Evolutionary conservation across 2,797 vertebrate genomes (phyloP).

Genomic region (Notoglanidium macrostoma): DNA sequence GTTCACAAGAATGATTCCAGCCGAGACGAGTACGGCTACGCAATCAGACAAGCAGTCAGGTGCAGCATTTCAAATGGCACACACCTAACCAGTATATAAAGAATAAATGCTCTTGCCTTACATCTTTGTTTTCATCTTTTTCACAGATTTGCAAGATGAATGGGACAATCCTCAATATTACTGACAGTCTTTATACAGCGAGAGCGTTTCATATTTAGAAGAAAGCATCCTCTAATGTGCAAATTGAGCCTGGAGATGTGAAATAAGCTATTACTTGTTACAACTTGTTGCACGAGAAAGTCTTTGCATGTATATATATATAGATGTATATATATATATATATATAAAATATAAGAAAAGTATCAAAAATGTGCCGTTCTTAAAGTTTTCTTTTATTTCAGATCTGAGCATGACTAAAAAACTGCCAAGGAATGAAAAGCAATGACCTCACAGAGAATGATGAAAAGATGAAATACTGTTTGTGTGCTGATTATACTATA

Average conservation of each 20-base stretch:
- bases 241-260: not conserved
- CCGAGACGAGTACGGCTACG: conserved; percentile 59
- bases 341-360: conserved; percentile 10
- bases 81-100: too few relatives aligned
- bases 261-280: not conserved
- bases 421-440: not conserved
- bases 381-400: not conserved
- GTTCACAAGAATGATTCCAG: conserved; percentile 58
- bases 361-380: conserved; percentile 21
- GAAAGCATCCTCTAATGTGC: not conserved
- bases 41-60: conserved; percentile 66
- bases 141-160: conserved; percentile 71
- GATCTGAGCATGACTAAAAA: not conserved
- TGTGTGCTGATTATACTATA: not conserved
- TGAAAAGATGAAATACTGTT: conserved; percentile 30
- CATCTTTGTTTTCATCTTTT: not conserved
- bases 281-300: not conserved
- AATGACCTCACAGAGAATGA: conserved; percentile 26
- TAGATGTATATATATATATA: not conserved
- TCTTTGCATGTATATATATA: not conserved
- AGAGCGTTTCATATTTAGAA: not conserved
- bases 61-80: conserved; percentile 32
- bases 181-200: conserved; percentile 40
- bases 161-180: conserved; percentile 71
- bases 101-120: not conserved